Percentiles rank a stretch among this genome's conserved stretches.
Conservation (phyloP, 53 echinoderm and acorn worm genomes). For the Crossaster papposus region DNA sequence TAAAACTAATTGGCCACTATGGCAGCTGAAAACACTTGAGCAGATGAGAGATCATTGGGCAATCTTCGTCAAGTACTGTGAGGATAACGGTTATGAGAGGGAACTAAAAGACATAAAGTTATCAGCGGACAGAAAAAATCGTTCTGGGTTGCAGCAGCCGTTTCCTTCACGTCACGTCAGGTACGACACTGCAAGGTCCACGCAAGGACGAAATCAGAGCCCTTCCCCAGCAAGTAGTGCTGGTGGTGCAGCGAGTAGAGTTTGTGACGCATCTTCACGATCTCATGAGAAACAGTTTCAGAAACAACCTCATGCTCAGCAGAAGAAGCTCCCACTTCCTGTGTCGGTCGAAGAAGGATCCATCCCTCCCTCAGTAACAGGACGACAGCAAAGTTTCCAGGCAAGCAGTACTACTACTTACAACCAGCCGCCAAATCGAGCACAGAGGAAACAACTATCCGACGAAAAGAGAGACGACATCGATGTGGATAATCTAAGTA, state of each 20-base stretch:
- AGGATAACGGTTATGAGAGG: background rate
- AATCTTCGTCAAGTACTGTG: constrained; percentile 12
- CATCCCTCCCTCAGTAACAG: too few species aligned
- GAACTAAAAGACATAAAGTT: background rate
- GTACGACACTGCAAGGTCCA: background rate
- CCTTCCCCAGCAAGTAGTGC: background rate
- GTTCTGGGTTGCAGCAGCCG: background rate
- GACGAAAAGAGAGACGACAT: too few species aligned
- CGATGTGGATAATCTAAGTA: too few species aligned
- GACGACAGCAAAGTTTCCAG: too few species aligned
- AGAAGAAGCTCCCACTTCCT: too few species aligned
- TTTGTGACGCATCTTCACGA: background rate
- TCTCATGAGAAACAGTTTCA: too few species aligned
- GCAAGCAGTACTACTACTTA: too few species aligned
- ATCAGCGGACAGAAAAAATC: background rate
- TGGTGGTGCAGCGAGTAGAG: too few species aligned
- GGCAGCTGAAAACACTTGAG: background rate
- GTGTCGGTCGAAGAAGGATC: too few species aligned
- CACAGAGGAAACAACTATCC: too few species aligned
- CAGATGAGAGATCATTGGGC: background rate
- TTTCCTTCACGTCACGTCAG: background rate
- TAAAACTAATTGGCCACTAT: background rate
- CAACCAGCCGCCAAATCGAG: too few species aligned
- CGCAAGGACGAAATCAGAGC: background rate
- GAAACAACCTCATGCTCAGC: too few species aligned